Evolutionary conservation across 2,797 vertebrate species (phyloP).

Genomic region (Chelonia mydas): DNA sequence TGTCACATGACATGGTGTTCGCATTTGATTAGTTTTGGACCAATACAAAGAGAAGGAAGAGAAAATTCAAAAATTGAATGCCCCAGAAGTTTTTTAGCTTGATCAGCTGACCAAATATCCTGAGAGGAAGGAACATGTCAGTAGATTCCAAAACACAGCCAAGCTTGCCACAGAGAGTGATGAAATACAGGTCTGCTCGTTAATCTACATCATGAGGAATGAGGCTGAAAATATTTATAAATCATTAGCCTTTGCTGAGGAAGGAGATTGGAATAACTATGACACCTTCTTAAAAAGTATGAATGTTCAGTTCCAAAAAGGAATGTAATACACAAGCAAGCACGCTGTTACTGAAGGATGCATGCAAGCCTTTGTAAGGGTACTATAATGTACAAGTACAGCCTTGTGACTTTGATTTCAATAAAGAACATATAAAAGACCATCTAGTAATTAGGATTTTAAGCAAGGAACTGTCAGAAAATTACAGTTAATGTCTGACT

Average conservation of each 20-base stretch:
- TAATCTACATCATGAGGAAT: background rate
- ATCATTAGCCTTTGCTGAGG: background rate
- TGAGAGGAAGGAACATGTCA: fast-evolving
- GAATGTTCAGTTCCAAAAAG: background rate
- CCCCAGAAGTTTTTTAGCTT: background rate
- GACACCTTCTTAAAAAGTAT: background rate
- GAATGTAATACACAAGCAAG: background rate
- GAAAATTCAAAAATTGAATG: background rate
- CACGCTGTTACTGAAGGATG: background rate
- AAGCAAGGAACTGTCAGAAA: background rate
- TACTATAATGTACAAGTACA: background rate
- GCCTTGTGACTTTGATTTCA: background rate
- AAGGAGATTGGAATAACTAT: background rate
- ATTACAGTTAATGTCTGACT: background rate
- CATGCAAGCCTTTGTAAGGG: background rate
- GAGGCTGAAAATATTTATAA: background rate
- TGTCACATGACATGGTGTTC: conserved; percentile 40
- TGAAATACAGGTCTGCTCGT: background rate
- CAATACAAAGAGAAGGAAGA: fast-evolving
- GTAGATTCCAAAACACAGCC: background rate
- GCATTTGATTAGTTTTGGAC: conserved; percentile 45
- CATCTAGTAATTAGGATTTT: background rate
- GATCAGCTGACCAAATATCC: background rate
- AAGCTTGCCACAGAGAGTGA: background rate
- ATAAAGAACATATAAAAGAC: background rate